Base-by-base conservation (phyloP, 1,140 invertebrate genomes). In the Dendrolimus punctatus region DNA sequence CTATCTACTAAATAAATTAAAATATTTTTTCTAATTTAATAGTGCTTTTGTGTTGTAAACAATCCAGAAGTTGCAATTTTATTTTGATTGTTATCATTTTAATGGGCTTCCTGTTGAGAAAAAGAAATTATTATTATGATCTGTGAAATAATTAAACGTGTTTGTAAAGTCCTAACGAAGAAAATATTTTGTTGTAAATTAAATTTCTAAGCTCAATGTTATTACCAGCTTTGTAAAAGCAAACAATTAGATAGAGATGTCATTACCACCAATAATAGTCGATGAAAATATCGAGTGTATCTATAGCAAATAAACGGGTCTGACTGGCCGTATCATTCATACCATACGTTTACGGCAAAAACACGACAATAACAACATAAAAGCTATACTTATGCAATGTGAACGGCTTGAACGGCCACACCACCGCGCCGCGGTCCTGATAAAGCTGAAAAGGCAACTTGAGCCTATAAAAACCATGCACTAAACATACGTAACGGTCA, bases 401-500 rank as follows among this genome's bases (percentile, higher is more conserved):
- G 23, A 23, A 23, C 23, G 23, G 23, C 23, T 23, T 82, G 79
- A 75, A 85, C 73, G 78, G 77, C 73, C 82, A 72, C 78, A 85
- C 82, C 71, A 75, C 67, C 74, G 71, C 73, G 77, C 82, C 73
- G 67, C 71, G 73, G 71, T 82, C 82, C 82, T 85, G 82, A 85
- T 85, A 85, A 82, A 85, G 77, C 80, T 85, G 80, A 84, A 85
- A 85, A 84, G 82, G 79, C 80, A 84, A 84, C 72, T 85, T 80
- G 82, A 79, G 74, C 79, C 80, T 82, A 85, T 85, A 84, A 85
- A 84, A 85, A 82, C 79, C 82, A 78, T 85, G 80, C 82, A 84
- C 82, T 85, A 85, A 85, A 85, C 74, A 66, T 66, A 58, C 55
- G 45, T 63, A 60, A 72, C 73, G 72, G 71, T 79, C 71, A 66